These are phyloP conservation scores for Sycophaga agraensis DNA, from an alignment of 1,140 invertebrate genomes.

Conservation along the genomic window DNA sequence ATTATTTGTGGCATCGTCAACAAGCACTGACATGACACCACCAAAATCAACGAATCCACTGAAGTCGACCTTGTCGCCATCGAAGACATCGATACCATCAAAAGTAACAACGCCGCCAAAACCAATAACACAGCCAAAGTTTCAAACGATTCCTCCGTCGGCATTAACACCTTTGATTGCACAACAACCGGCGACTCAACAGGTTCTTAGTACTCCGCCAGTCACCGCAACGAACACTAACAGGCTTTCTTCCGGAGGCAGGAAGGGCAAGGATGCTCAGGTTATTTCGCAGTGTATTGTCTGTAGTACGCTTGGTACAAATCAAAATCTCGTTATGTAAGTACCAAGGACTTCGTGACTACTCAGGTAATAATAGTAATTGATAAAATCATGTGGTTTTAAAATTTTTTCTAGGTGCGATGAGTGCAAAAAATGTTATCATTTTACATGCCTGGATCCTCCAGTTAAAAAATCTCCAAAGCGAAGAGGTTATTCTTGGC, in stretches of 20 bases:
- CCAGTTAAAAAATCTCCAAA: conserved; percentile 93
- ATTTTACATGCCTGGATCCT: conserved; percentile 89
- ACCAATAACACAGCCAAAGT: conserved; percentile 30
- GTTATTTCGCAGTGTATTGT: conserved; percentile 65
- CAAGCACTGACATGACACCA: conserved; percentile 67
- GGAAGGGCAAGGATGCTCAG: conserved; percentile 52
- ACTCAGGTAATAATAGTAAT: too few species aligned
- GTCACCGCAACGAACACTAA: conserved; percentile 9
- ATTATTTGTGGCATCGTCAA: conserved; percentile 71
- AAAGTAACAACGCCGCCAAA: too few species aligned
- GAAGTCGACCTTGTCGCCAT: too few species aligned
- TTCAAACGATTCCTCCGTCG: conserved; percentile 53
- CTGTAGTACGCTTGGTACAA: conserved; percentile 64
- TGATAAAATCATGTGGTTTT: not conserved
- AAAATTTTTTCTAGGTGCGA: conserved; percentile 71
- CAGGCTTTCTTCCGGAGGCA: conserved; percentile 36
- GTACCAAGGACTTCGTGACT: conserved; percentile 27
- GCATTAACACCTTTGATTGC: conserved; percentile 25
- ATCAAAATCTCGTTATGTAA: conserved; percentile 70
- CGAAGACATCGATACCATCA: too few species aligned
- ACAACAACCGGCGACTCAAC: not conserved
- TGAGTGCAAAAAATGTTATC: conserved; percentile 87
- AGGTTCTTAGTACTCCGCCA: conserved; percentile 10
- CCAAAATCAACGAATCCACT: conserved; percentile 42
- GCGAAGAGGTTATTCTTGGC: conserved; percentile 90